These are phyloP conservation scores for Nicator chloris DNA, from an alignment of 2,113 vertebrate species.

Conservation along the genomic window DNA sequence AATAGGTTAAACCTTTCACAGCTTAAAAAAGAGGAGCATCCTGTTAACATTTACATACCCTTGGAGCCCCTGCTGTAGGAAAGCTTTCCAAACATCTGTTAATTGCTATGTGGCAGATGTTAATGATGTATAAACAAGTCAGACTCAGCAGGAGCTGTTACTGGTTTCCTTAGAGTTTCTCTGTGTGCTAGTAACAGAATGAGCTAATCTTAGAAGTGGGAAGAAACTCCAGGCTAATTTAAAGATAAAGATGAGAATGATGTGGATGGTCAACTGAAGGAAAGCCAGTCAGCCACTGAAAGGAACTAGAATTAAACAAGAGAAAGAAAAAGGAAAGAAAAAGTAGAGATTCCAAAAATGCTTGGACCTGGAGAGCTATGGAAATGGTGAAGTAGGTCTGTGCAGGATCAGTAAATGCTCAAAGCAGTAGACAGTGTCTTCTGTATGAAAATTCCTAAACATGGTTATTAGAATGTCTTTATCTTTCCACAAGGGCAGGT, in stretches of 20 bases:
- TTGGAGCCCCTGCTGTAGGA: background rate
- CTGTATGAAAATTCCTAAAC: background rate
- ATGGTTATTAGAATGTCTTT: background rate
- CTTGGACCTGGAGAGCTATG: background rate
- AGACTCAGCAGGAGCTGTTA: background rate
- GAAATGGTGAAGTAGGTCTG: background rate
- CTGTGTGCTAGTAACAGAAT: background rate
- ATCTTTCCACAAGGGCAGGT: background rate
- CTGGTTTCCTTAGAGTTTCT: slow-evolving; percentile 28
- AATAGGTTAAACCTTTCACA: background rate
- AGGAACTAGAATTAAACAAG: background rate
- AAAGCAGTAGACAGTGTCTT: background rate
- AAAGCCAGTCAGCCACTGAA: background rate
- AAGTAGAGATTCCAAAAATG: background rate
- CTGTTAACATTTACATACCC: background rate
- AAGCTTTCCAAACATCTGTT: slow-evolving; percentile 52
- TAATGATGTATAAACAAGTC: slow-evolving; percentile 48
- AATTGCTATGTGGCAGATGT: slow-evolving; percentile 53
- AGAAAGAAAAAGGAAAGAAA: background rate
- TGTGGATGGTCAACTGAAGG: background rate
- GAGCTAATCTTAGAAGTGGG: slow-evolving; percentile 16
- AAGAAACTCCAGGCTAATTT: slow-evolving; percentile 18
- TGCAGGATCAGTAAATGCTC: background rate
- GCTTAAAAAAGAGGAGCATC: background rate
- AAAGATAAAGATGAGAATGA: background rate